Base-by-base conservation (phyloP, 2,888 invertebrate genomes). In the Eupithecia centaureata region DNA sequence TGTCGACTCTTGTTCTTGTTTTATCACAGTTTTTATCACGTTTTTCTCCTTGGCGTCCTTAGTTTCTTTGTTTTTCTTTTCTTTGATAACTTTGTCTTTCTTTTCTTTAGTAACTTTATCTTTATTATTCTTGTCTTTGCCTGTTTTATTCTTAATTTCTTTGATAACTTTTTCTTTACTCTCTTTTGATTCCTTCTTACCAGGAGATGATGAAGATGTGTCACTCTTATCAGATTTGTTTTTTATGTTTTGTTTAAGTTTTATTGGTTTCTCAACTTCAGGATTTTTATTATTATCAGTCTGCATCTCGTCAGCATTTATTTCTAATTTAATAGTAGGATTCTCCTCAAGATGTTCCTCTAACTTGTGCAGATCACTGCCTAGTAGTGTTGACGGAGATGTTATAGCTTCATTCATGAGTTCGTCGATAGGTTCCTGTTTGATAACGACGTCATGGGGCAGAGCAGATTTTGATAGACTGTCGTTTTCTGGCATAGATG, bases 371-470 rank as follows among this genome's bases (percentile, higher is more conserved):
- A 81, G 83, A 65, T 85, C 81, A 33, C n/a, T 74, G 75, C 82
- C 69, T 63, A 28, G n/a, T 12, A 58, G 38, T 38, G 47, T 57
- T 82, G 63, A 63, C 74, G 69, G 61, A 61, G 67, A 63, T 38
- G 63, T 57, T 63, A 73, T 73, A 65, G 67, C 71, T 65, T 78
- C 76, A 71, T 67, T 70, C 51, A 68, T 76, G 56, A 80, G 70
- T 72, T 91, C 86, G 72, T 92, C 91, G 10, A 88, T 51, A 5
- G 92, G 92, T 77, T 93, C 92, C 79, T 92, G 80, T 73, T 85
- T 86, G n/a, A 85, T 82, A 35, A 79, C 63, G 56, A 83, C 33
- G 56, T 74, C 68, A 25, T 66, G 35, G 27, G 70, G 66, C 18
- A 68, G 30, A 12, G 22, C 22, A 42, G 63, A 22, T 60, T 30